A percentile compares a stretch with the other conserved stretches of the same genome.
Conservation (phyloP, 2,888 invertebrate species). For the Nipponacmea schrenckii region DNA sequence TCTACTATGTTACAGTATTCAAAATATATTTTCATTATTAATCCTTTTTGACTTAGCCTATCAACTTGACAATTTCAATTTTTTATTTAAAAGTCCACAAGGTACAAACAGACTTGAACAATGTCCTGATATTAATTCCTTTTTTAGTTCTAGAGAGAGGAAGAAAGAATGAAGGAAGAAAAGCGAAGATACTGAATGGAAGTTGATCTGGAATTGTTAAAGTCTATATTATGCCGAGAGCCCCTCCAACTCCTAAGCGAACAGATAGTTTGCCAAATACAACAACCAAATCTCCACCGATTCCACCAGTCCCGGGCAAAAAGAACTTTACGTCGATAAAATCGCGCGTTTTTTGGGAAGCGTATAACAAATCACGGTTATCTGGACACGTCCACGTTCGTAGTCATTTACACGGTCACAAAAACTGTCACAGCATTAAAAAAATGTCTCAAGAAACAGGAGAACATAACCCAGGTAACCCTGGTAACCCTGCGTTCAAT, state of each 20-base stretch:
- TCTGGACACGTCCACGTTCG: not conserved
- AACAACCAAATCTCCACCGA: constrained; percentile 25
- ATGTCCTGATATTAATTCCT: too few species aligned
- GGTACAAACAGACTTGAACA: too few species aligned
- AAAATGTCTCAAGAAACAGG: constrained; percentile 11
- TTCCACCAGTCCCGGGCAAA: constrained; percentile 11
- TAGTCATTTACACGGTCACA: not conserved
- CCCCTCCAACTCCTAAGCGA: constrained; percentile 34
- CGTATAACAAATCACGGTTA: not conserved
- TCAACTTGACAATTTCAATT: too few species aligned
- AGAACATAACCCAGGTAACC: not conserved
- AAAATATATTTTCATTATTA: too few species aligned
- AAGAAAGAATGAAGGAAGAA: too few species aligned
- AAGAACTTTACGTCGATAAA: not conserved
- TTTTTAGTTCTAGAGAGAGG: too few species aligned
- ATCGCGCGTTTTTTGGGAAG: not conserved
- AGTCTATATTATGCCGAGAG: constrained; percentile 31
- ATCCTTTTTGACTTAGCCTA: too few species aligned
- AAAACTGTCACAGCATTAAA: constrained; percentile 1
- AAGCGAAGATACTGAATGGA: too few species aligned
- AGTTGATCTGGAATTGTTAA: too few species aligned
- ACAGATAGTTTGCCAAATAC: constrained; percentile 33
- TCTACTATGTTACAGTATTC: too few species aligned
- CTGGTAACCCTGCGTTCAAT: constrained; percentile 17
- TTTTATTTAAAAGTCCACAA: too few species aligned